Evolutionary conservation across 2,888 invertebrate genomes (phyloP).

Genomic region (Drosophila stalkeri): DNA sequence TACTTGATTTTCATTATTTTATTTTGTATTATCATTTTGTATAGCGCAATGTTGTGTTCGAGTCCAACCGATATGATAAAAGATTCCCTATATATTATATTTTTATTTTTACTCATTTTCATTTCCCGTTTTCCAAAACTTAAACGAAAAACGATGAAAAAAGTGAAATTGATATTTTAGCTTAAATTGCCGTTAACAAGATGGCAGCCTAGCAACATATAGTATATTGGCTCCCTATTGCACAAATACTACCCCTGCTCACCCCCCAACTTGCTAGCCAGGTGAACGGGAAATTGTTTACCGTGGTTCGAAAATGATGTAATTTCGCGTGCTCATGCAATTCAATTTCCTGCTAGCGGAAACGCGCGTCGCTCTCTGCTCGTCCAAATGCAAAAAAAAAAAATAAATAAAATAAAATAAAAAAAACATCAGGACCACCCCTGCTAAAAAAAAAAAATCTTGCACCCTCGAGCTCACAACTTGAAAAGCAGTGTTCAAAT

Average conservation of each 20-base stretch:
- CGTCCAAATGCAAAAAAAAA: conserved; percentile 47
- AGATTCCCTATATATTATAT: conserved; percentile 5
- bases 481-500: conserved; percentile 59
- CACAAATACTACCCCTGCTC: conserved; percentile 3
- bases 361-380: conserved; percentile 75
- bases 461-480: conserved; percentile 22
- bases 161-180: conserved; percentile 74
- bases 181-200: conserved; percentile 73
- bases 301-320: conserved; percentile 82
- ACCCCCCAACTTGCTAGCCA: conserved; percentile 30
- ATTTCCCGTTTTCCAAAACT: conserved; percentile 16
- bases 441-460: not conserved
- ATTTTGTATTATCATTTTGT: conserved; percentile 53
- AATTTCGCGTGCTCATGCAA: conserved; percentile 84
- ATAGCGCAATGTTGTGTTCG: conserved; percentile 50
- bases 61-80: conserved; percentile 30
- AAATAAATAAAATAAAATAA: not conserved
- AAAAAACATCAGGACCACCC: not conserved
- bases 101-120: conserved; percentile 6
- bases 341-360: conserved; percentile 83
- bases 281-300: conserved; percentile 80
- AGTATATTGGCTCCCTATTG: conserved; percentile 45
- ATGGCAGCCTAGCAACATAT: conserved; percentile 59
- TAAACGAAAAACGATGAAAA: conserved; percentile 36
- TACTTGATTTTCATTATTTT: conserved; percentile 16